Percentiles rank a stretch among this genome's conserved stretches.
These are phyloP conservation scores for Dissostichus mawsoni DNA, from an alignment of 2,113 vertebrate species.

Conservation along the genomic window DNA sequence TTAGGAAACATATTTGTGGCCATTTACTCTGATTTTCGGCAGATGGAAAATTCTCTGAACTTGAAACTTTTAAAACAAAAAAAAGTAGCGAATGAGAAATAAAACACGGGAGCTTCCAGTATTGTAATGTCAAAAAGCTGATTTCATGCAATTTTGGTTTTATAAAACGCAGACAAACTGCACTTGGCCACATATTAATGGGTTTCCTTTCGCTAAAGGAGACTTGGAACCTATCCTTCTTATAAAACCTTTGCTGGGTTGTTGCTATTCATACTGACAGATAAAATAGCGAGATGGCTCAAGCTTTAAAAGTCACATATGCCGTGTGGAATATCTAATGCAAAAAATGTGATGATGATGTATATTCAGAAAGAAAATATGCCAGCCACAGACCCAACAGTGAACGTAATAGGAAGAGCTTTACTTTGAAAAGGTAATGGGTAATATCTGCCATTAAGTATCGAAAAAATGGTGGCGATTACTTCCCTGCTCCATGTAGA, in stretches of 20 bases:
- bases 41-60: constrained; percentile 53
- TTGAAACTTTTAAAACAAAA: constrained; percentile 56
- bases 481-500: constrained; percentile 1
- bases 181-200: constrained; percentile 59
- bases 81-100: constrained; percentile 30
- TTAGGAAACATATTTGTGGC: constrained; percentile 75
- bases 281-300: constrained; percentile 39
- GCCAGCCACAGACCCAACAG: constrained; percentile 21
- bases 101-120: constrained; percentile 35
- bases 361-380: constrained; percentile 40
- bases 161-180: constrained; percentile 41
- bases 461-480: constrained; percentile 51
- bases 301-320: constrained; percentile 43
- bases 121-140: constrained; percentile 37
- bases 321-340: constrained; percentile 45
- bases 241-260: constrained; percentile 26
- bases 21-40: constrained; percentile 61
- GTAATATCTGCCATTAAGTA: constrained; percentile 44
- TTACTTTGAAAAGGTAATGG: constrained; percentile 52
- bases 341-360: constrained; percentile 53
- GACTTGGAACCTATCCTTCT: constrained; percentile 49
- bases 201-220: constrained; percentile 48
- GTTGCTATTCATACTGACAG: constrained; percentile 50
- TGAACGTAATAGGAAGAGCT: constrained; percentile 37
- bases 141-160: constrained; percentile 58